Evolutionary conservation across 2,113 vertebrate genomes (phyloP).

Genomic region (Corythornis vintsioides): DNA sequence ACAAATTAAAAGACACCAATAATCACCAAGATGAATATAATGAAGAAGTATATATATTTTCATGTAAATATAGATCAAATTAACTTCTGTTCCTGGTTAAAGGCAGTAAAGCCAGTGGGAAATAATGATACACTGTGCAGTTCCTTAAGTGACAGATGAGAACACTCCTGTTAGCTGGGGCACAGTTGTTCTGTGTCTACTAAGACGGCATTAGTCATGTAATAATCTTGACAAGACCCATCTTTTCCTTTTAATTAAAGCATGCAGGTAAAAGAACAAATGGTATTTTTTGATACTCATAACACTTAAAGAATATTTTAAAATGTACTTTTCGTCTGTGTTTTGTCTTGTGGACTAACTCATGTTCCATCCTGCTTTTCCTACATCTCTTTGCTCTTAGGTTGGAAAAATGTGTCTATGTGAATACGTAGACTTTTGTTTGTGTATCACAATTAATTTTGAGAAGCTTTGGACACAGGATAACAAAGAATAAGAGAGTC

Average conservation of each 20-base stretch:
- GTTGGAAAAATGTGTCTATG: neutral
- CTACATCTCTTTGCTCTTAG: neutral
- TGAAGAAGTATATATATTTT: neutral
- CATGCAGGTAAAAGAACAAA: neutral
- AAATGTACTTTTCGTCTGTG: neutral
- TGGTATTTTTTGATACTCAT: neutral
- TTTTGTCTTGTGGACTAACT: neutral
- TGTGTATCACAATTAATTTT: neutral
- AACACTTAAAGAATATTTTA: neutral
- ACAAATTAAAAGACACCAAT: neutral
- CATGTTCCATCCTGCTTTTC: constrained; percentile 13
- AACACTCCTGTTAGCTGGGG: neutral
- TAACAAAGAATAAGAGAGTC: neutral
- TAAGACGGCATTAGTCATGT: neutral
- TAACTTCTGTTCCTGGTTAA: neutral
- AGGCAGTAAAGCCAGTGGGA: neutral
- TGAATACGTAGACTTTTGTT: neutral
- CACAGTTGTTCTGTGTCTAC: neutral
- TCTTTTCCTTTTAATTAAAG: neutral
- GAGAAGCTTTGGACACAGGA: neutral
- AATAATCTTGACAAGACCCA: neutral
- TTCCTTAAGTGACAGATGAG: neutral
- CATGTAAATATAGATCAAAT: neutral
- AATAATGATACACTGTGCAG: neutral
- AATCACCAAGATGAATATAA: neutral